Percentiles rank a stretch among this genome's conserved stretches.
phyloP scores from a whole-genome alignment of 2,888 invertebrate species.

The Antitype chi region DNA sequence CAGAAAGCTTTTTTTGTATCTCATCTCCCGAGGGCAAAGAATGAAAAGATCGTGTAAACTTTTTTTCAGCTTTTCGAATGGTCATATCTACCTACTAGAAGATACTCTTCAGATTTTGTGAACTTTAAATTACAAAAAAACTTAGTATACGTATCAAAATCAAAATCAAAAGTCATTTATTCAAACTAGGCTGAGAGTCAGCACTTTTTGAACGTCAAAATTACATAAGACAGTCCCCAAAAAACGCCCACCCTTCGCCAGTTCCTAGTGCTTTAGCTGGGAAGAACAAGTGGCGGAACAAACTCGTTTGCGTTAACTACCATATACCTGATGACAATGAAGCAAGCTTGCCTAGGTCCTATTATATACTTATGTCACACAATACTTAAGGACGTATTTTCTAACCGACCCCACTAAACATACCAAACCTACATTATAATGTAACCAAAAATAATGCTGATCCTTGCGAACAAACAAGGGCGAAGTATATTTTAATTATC shows the following conservation, averaged over 20 bases:
- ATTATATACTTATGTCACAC: conserved; percentile 10
- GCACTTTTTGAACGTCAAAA: too few relatives aligned
- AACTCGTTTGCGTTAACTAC: neutral
- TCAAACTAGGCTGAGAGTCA: too few relatives aligned
- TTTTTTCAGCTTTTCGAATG: neutral
- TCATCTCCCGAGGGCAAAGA: neutral
- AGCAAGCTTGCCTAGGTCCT: neutral
- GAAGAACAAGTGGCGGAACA: too few relatives aligned
- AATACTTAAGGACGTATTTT: too few relatives aligned
- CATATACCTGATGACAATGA: neutral
- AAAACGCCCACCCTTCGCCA: too few relatives aligned
- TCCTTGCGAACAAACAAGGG: conserved; percentile 27
- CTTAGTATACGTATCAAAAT: too few relatives aligned
- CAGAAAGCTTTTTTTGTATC: neutral
- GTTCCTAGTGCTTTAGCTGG: too few relatives aligned
- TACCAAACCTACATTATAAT: conserved; percentile 34
- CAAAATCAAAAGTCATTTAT: too few relatives aligned
- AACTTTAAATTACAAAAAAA: neutral
- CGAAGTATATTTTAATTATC: conserved; percentile 51
- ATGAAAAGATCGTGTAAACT: neutral
- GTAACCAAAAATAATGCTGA: conserved; percentile 50
- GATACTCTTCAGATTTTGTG: neutral
- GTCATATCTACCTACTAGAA: neutral
- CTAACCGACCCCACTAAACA: conserved; percentile 10
- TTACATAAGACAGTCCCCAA: too few relatives aligned